Evolutionary conservation across 1,140 invertebrate species (phyloP).

Genomic region (Apis dorsata): DNA sequence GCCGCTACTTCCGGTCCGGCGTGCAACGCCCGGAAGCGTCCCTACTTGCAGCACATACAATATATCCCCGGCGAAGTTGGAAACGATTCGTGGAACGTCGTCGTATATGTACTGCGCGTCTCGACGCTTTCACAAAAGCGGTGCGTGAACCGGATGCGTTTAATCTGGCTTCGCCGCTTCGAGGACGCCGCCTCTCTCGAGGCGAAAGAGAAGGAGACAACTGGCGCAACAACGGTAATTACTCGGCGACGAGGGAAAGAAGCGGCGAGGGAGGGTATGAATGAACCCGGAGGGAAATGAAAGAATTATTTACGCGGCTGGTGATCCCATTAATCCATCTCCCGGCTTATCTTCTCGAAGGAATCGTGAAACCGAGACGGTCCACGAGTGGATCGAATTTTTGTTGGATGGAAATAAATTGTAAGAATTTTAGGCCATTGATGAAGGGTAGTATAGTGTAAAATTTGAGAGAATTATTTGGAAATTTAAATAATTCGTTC

Average conservation of each 20-base stretch:
- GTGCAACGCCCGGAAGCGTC: background rate
- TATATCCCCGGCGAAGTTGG: background rate
- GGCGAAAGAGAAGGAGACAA: slow-evolving; percentile 37
- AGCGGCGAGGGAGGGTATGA: slow-evolving; percentile 15
- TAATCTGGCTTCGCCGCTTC: slow-evolving; percentile 47
- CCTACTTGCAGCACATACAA: background rate
- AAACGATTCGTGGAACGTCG: slow-evolving; percentile 13
- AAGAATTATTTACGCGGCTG: slow-evolving; percentile 45
- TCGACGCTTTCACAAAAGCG: slow-evolving; percentile 41
- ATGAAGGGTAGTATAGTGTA: too few species aligned
- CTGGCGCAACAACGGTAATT: slow-evolving; percentile 47
- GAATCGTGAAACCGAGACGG: background rate
- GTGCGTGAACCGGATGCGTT: slow-evolving; percentile 59
- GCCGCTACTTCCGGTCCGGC: background rate
- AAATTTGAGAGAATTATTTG: too few species aligned
- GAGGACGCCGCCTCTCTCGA: slow-evolving; percentile 10
- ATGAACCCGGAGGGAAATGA: slow-evolving; percentile 22
- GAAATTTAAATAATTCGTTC: too few species aligned
- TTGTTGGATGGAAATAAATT: too few species aligned
- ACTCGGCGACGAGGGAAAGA: slow-evolving; percentile 8
- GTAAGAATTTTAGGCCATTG: too few species aligned
- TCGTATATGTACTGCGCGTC: background rate
- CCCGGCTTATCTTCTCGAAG: background rate
- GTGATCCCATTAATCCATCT: slow-evolving; percentile 42
- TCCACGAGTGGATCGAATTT: background rate